phyloP scores from a whole-genome alignment of 37 sponge, comb jelly and placozoan species.

The Beroe ovata region DNA sequence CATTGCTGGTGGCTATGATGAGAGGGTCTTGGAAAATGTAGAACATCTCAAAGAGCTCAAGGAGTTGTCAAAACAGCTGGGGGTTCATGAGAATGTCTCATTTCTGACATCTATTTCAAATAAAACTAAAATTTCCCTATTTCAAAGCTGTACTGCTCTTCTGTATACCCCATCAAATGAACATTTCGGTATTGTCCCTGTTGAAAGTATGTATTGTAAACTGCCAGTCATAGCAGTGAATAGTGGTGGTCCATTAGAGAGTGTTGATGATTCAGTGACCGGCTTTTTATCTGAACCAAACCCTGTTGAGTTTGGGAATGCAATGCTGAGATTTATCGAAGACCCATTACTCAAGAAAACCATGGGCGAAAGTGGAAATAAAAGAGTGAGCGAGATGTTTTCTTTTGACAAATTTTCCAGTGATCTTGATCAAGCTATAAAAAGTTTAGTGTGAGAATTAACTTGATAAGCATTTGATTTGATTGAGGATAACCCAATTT shows the following conservation, averaged over 20 bases:
- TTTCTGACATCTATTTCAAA: slow-evolving; percentile 87
- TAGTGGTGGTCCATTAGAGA: slow-evolving; percentile 95
- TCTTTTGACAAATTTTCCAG: slow-evolving; percentile 84
- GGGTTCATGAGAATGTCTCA: slow-evolving; percentile 73
- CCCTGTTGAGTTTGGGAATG: slow-evolving; percentile 74
- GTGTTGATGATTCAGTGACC: slow-evolving; percentile 79
- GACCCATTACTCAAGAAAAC: not conserved
- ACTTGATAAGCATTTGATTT: too few species aligned
- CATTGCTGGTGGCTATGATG: slow-evolving; percentile 97
- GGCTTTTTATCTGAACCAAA: slow-evolving; percentile 85
- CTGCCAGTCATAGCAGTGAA: slow-evolving; percentile 93
- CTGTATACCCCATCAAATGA: slow-evolving; percentile 95
- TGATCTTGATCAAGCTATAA: slow-evolving; percentile 67
- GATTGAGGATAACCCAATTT: too few species aligned
- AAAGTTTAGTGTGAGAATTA: too few species aligned
- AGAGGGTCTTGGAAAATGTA: slow-evolving; percentile 87
- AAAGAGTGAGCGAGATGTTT: slow-evolving; percentile 76
- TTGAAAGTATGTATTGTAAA: slow-evolving; percentile 95
- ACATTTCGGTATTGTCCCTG: slow-evolving; percentile 98
- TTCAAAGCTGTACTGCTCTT: slow-evolving; percentile 76
- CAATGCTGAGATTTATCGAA: slow-evolving; percentile 73
- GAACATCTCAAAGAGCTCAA: slow-evolving; percentile 84
- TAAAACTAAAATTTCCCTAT: slow-evolving; percentile 75
- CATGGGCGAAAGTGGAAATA: slow-evolving; percentile 75
- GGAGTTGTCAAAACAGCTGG: slow-evolving; percentile 67